phyloP scores from a whole-genome alignment of 2,888 invertebrate genomes.

The Dasysyrphus albostriatus region DNA sequence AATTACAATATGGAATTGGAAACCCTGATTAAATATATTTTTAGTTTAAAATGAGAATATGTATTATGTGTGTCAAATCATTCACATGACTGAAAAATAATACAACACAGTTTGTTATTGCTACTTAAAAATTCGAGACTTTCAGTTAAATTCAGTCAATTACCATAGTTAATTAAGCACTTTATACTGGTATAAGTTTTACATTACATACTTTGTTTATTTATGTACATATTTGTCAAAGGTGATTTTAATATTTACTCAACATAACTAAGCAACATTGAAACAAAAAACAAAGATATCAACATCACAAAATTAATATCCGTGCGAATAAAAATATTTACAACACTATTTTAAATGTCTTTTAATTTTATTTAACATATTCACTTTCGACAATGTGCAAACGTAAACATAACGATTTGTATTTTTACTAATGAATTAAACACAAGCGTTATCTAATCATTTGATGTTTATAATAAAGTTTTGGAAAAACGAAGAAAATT shows the following conservation, averaged over 20 bases:
- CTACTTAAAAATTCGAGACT: too few species aligned
- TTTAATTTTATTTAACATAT: not conserved
- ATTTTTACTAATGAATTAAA: not conserved
- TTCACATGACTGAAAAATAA: too few species aligned
- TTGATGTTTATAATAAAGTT: not conserved
- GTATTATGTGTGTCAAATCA: too few species aligned
- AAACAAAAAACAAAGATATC: not conserved
- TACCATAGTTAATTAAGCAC: too few species aligned
- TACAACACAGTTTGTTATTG: too few species aligned
- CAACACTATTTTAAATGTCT: not conserved
- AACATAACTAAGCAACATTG: not conserved
- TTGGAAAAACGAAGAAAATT: constrained; percentile 10
- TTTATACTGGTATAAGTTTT: too few species aligned
- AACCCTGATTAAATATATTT: too few species aligned
- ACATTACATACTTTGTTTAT: too few species aligned
- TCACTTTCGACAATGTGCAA: not conserved
- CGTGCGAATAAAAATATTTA: constrained; percentile 27
- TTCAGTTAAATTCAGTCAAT: too few species aligned
- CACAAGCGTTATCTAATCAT: not conserved
- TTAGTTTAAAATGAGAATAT: too few species aligned
- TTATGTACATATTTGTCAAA: not conserved
- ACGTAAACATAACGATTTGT: constrained; percentile 12
- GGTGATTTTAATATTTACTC: not conserved
- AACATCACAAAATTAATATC: constrained; percentile 10
- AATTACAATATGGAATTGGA: too few species aligned